phyloP scores from a whole-genome alignment of 2,888 invertebrate species.

The Cecidostiba fungosa region DNA sequence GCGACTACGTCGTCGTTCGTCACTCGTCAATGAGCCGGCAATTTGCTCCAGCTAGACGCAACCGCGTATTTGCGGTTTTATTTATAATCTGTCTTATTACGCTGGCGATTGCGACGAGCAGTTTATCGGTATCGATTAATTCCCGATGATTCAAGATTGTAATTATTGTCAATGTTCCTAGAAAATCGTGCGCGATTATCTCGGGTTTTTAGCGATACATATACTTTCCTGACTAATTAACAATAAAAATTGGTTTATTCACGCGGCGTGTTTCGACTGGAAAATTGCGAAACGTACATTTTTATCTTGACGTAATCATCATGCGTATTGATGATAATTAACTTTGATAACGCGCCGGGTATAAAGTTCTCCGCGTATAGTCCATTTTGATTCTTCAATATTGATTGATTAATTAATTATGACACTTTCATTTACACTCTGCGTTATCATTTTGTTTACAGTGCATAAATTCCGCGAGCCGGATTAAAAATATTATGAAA shows the following conservation, averaged over 20 bases:
- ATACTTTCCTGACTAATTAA: not conserved
- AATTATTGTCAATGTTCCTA: not conserved
- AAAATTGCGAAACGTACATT: not conserved
- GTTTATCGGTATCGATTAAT: not conserved
- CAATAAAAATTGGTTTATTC: not conserved
- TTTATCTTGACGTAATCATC: not conserved
- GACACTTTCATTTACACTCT: not conserved
- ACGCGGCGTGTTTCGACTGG: not conserved
- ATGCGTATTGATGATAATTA: constrained; percentile 17
- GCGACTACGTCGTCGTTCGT: too few relatives aligned
- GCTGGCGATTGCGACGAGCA: not conserved
- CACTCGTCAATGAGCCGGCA: too few relatives aligned
- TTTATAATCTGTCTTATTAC: not conserved
- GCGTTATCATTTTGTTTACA: not conserved
- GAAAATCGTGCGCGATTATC: not conserved
- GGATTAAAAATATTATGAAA: not conserved
- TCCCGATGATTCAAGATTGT: not conserved
- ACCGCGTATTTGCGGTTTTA: too few relatives aligned
- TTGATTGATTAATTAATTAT: not conserved
- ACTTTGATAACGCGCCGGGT: not conserved
- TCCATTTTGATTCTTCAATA: not conserved
- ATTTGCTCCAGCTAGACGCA: too few relatives aligned
- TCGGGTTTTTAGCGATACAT: too few relatives aligned
- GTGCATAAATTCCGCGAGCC: not conserved
- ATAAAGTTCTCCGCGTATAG: too few relatives aligned